phyloP scores from a whole-genome alignment of 2,797 vertebrate species.

The Leptodactylus fallax region DNA sequence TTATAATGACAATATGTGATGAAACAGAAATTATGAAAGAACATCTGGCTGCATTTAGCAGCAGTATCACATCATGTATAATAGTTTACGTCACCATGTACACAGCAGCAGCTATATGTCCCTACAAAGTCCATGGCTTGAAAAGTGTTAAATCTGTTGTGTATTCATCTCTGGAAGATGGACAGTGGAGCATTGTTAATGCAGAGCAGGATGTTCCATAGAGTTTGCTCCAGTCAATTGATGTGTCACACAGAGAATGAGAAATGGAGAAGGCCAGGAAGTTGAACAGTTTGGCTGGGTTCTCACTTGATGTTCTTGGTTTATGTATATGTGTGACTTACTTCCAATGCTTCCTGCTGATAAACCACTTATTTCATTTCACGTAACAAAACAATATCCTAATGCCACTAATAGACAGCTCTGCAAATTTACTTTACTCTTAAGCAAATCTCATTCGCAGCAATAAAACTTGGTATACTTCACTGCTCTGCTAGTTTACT shows the following conservation, averaged over 20 bases:
- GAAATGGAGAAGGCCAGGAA: slow-evolving; percentile 23
- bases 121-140: not conserved
- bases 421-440: slow-evolving; percentile 72
- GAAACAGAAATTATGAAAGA: no score
- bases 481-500: slow-evolving; percentile 64
- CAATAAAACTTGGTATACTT: slow-evolving; percentile 71
- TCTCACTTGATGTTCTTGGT: not conserved
- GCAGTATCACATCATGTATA: no score
- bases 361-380: slow-evolving; percentile 67
- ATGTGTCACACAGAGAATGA: slow-evolving; percentile 32
- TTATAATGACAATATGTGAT: no score
- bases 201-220: slow-evolving; percentile 14
- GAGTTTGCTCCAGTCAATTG: slow-evolving; percentile 24
- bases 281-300: slow-evolving; percentile 27
- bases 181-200: slow-evolving; percentile 30
- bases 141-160: not conserved
- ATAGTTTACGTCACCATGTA: not conserved
- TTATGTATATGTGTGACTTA: not conserved
- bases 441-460: slow-evolving; percentile 69
- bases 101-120: not conserved
- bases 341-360: slow-evolving; percentile 66
- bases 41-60: no score
- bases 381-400: slow-evolving; percentile 67
- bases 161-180: not conserved
- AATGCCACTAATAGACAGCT: slow-evolving; percentile 69